Evolutionary conservation across 2,888 invertebrate genomes (phyloP).

Genomic region (Hyalella azteca): DNA sequence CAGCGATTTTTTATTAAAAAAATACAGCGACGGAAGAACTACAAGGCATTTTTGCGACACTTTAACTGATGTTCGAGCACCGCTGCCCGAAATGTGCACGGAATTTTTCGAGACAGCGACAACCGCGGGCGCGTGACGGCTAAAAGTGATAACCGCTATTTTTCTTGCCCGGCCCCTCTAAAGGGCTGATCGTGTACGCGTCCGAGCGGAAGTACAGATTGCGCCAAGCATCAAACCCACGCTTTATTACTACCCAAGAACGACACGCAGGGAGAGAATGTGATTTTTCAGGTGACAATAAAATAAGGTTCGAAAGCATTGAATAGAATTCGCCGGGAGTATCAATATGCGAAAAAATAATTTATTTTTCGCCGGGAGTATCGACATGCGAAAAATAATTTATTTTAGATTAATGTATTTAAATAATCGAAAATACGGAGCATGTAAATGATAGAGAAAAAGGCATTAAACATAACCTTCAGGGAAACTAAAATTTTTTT

Average conservation of each 20-base stretch:
- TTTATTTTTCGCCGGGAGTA: neutral
- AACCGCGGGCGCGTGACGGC: neutral
- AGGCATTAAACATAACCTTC: no score
- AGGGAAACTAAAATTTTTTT: no score
- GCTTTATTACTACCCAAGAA: constrained; percentile 13
- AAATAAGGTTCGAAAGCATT: no score
- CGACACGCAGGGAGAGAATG: no score
- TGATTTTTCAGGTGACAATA: no score
- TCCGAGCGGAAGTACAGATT: constrained; percentile 24
- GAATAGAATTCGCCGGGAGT: neutral
- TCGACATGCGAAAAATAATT: neutral
- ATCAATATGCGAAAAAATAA: neutral
- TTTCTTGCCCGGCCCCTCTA: neutral
- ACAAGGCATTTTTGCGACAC: neutral
- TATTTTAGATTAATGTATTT: neutral
- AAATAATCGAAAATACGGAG: neutral
- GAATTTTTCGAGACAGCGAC: neutral
- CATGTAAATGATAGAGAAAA: neutral
- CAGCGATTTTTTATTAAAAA: neutral
- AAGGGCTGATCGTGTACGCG: neutral
- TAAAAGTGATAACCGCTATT: neutral
- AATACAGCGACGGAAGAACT: neutral
- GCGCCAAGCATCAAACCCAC: constrained; percentile 4
- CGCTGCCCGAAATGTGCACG: neutral
- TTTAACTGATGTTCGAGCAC: neutral